Base-by-base conservation (phyloP, 1,140 invertebrate genomes). In the Alviniconcha marisindica region DNA sequence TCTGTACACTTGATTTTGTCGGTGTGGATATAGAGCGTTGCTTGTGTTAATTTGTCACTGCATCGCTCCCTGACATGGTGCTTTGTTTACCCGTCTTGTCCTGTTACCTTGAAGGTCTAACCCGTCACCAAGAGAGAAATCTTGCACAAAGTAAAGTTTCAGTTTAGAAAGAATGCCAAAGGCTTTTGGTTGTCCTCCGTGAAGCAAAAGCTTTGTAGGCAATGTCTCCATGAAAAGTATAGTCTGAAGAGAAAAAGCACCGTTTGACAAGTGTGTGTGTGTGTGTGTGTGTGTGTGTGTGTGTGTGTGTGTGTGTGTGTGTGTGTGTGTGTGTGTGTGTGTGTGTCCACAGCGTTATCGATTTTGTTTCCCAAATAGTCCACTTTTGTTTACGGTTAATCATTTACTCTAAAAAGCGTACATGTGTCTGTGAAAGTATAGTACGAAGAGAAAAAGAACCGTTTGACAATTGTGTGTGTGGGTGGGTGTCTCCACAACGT, bases 281-380 rank as follows among this genome's bases (percentile, higher is more conserved):
- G 66, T 1, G 66, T 38, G 66, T 38, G 66, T 71, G 66, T 71
- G 66, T 38, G 66, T 71, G 66, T 38, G 66, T 38, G 66, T 71
- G 66, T 71, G 66, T 36, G 66, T 71, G 3, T 15, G 31, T 71
- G 60, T 28, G 60, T 28, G 60, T 36, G 28, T 36, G 66, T 28
- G 31, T 71, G 66, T 71, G 31, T 71, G 66, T 36, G 66, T 71
- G 0, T 71, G 33, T 71, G 66, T 71, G 28, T 71, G 33, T 71
- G 33, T 36, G 66, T 4, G 31, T n/a, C 28, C 7, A 7, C 28
- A n/a, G n/a, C n/a, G n/a, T n/a, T n/a, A n/a, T n/a, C n/a, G n/a
- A n/a, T n/a, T n/a, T n/a, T n/a, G n/a, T n/a, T n/a, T n/a, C n/a
- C n/a, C n/a, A n/a, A n/a, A n/a, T 60, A 60, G 7, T 14, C 14